phyloP scores from a whole-genome alignment of 2,888 invertebrate genomes.

The Cerceris rybyensis region DNA sequence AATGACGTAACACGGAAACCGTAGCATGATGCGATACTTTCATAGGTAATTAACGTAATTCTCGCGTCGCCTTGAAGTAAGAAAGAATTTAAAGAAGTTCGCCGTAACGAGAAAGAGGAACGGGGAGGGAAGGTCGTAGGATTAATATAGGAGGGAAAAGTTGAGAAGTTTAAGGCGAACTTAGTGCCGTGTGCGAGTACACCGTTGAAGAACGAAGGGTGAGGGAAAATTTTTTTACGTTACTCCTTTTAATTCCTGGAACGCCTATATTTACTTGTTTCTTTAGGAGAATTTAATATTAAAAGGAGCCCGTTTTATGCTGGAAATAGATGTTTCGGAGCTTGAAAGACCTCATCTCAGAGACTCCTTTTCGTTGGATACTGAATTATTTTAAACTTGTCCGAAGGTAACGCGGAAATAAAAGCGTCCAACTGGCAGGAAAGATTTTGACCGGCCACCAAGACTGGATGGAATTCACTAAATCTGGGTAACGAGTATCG shows the following conservation, averaged over 20 bases:
- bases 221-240: conserved; percentile 10
- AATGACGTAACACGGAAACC: conserved; percentile 8
- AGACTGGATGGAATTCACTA: background rate
- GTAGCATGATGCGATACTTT: conserved; percentile 13
- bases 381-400: conserved; percentile 18
- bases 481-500: background rate
- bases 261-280: conserved; percentile 11
- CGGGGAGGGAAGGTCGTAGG: background rate
- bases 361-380: background rate
- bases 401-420: conserved; percentile 3
- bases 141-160: conserved; percentile 3
- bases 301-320: background rate
- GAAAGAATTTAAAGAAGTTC: conserved; percentile 32
- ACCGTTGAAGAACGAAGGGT: background rate
- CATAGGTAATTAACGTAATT: conserved; percentile 42
- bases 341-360: background rate
- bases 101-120: conserved; percentile 13
- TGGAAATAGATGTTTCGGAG: conserved; percentile 1
- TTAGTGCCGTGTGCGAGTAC: background rate
- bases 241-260: conserved; percentile 7
- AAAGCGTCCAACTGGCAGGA: background rate
- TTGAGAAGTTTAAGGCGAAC: conserved; percentile 7
- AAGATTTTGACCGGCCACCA: background rate
- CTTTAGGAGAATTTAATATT: conserved; percentile 20
- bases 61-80: conserved; percentile 13